These are phyloP conservation scores for Phacellophora camtschatica DNA, from an alignment of 30 jellyfish, hydroid and myxozoan species.

Conservation along the genomic window DNA sequence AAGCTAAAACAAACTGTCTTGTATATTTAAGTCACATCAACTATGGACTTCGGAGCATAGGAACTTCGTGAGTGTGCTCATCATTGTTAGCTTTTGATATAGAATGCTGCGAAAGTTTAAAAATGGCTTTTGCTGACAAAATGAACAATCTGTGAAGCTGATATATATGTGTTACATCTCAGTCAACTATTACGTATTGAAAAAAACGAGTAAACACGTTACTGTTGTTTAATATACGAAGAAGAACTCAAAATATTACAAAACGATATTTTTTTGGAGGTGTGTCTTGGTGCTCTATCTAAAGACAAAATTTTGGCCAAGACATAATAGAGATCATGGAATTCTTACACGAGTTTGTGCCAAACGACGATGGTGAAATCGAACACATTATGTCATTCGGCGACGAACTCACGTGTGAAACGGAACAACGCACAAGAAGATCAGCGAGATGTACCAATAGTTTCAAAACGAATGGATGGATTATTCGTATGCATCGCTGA, in stretches of 20 bases:
- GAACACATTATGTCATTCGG: background rate
- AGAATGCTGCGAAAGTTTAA: no score
- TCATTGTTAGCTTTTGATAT: no score
- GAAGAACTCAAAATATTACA: background rate
- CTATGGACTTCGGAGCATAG: no score
- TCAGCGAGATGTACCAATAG: background rate
- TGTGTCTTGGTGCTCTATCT: background rate
- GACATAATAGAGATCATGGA: background rate
- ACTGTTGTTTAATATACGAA: no score
- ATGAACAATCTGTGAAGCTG: no score
- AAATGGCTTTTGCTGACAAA: no score
- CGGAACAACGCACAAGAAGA: background rate
- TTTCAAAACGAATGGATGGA: slow-evolving; percentile 14
- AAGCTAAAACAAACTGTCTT: no score
- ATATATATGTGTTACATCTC: no score
- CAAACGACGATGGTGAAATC: background rate
- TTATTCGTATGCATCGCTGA: slow-evolving; percentile 14
- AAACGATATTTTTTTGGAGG: background rate
- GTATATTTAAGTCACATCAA: no score
- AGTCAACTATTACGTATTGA: no score
- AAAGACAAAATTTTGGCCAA: background rate
- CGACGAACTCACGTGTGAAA: slow-evolving; percentile 15
- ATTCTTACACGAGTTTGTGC: slow-evolving; percentile 24
- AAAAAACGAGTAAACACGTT: no score
- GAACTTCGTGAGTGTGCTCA: no score